Base-by-base conservation (phyloP, 1,140 invertebrate genomes). In the Ceratina australensis region DNA sequence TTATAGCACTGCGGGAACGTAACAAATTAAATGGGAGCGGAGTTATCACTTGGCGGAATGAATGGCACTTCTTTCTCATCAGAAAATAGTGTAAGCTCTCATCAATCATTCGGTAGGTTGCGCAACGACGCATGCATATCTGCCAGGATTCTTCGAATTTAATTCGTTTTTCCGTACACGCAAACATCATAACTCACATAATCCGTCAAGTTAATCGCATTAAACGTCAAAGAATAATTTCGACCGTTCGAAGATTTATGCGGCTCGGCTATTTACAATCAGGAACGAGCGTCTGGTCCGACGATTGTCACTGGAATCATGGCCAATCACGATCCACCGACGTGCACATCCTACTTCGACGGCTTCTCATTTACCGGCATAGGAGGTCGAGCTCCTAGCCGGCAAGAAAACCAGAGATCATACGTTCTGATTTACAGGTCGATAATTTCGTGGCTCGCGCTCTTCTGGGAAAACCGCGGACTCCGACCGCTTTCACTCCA, bases 381-480 rank as follows among this genome's bases (percentile, higher is more conserved):
- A 66, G 49, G 49, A 47, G 47, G 65, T 26, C 54, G 42, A 33
- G 75, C 16, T 64, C 59, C 60, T 71, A 33, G n/a, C 56, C 56
- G 63, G 28, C 22, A 50, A 86, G 68, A 81, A 87, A 74, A 54
- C 52, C 15, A 49, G 61, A 84, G 80, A 83, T 81, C 76, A 61
- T 67, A 63, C 75, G 67, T 47, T 74, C 81, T 57, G 83, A 85
- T 86, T 87, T 84, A 84, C 86, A 83, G 87, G 74, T 81, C 72
- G 82, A 79, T 80, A 80, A 89, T 88, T 86, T 87, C 79, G 80
- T 86, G 80, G 61, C 79, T 83, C 63, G 74, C 77, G 72, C 79
- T 85, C 79, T 86, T 89, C 87, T 86, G 82, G 80, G 87, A 88
- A 89, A 89, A 88, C 68, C 63, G 78, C 78, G 65, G 79, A 78